Conservation (phyloP, 2,888 invertebrate species). For the Heteromyza rotundicornis region DNA sequence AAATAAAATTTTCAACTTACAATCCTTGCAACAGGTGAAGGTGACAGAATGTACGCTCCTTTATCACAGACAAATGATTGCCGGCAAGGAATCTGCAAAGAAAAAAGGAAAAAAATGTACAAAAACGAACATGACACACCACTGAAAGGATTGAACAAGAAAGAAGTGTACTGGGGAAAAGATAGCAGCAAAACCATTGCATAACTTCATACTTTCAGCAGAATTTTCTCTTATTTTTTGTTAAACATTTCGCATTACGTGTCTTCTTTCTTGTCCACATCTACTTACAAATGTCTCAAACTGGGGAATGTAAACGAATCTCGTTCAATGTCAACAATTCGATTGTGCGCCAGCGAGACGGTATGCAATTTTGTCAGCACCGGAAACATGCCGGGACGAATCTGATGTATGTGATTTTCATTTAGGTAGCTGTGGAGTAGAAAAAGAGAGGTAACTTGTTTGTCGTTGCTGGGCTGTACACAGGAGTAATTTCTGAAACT, state of each 20-base stretch:
- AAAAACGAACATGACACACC: too few species aligned
- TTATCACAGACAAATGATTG: conserved; percentile 62
- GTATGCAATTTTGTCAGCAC: conserved; percentile 56
- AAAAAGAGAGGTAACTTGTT: conserved; percentile 18
- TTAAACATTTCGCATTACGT: neutral
- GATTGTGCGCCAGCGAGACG: conserved; percentile 65
- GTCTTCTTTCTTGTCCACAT: neutral
- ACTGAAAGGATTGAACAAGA: neutral
- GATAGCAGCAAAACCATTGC: neutral
- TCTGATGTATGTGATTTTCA: conserved; percentile 59
- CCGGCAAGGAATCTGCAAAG: conserved; percentile 64
- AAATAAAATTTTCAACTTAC: too few species aligned
- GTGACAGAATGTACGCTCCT: conserved; percentile 63
- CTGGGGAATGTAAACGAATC: conserved; percentile 57
- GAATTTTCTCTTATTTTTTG: neutral
- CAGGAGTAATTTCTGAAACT: too few species aligned
- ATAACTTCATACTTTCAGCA: too few species aligned
- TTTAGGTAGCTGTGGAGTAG: conserved; percentile 59
- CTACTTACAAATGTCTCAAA: conserved; percentile 64
- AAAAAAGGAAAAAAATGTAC: too few species aligned
- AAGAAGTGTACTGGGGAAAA: neutral
- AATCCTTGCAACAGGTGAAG: conserved; percentile 60
- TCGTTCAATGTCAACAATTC: conserved; percentile 49
- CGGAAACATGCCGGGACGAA: conserved; percentile 59
- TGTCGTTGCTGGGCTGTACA: too few species aligned